Evolutionary conservation across 2,797 vertebrate species (phyloP).

Genomic region (Xyrichtys novacula): DNA sequence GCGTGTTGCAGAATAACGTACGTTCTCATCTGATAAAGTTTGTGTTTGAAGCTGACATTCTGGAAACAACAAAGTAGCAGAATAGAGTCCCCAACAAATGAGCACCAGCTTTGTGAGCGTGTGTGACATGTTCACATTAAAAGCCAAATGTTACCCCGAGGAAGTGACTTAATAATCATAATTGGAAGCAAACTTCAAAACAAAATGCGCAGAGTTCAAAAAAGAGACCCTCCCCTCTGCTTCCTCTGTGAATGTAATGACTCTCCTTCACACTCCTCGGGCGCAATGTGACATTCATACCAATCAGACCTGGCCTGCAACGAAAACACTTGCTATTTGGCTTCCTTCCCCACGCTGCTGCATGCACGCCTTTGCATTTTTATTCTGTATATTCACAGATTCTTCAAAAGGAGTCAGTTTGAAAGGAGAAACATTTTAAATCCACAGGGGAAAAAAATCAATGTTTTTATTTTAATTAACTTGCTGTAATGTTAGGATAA

Average conservation of each 20-base stretch:
- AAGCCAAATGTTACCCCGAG: constrained; percentile 71
- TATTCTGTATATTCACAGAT: constrained; percentile 8
- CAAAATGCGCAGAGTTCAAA: constrained; percentile 70
- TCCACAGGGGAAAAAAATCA: constrained; percentile 5
- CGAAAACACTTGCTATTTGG: constrained; percentile 1
- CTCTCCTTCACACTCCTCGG: constrained; percentile 56
- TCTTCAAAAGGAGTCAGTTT: neutral
- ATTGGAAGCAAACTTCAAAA: constrained; percentile 81
- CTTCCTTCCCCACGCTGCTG: constrained; percentile 4
- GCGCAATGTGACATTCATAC: constrained; percentile 71
- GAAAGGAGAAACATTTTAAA: neutral
- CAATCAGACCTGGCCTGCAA: constrained; percentile 40
- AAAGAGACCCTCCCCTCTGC: constrained; percentile 59
- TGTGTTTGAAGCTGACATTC: constrained; percentile 5
- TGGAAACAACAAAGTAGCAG: constrained; percentile 7
- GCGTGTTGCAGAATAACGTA: neutral
- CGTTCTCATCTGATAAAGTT: constrained; percentile 1
- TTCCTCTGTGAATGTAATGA: constrained; percentile 73
- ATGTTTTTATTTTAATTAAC: neutral
- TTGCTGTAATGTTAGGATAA: neutral
- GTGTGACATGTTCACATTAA: constrained; percentile 74
- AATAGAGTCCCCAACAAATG: constrained; percentile 49
- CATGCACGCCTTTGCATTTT: neutral
- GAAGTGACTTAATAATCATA: constrained; percentile 74
- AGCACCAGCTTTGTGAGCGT: constrained; percentile 63